Percentiles rank a stretch among this genome's conserved stretches.
Conservation (phyloP, 2,888 invertebrate species). For the Octodonta nipae region DNA sequence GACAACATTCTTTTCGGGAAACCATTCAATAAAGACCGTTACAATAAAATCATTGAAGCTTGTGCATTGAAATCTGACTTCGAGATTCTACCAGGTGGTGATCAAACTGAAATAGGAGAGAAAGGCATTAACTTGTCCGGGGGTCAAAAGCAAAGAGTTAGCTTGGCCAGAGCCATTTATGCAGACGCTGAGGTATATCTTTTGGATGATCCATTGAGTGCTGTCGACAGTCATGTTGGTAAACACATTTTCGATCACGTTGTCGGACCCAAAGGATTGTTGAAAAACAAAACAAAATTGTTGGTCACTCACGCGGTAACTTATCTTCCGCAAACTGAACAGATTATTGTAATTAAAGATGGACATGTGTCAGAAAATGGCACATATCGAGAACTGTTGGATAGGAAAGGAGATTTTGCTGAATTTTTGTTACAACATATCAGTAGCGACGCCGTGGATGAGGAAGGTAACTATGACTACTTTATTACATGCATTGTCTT, state of each 20-base stretch:
- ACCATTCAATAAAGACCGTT: constrained; percentile 22
- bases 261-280: constrained; percentile 31
- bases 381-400: constrained; percentile 36
- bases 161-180: constrained; percentile 81
- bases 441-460: constrained; percentile 28
- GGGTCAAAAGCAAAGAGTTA: constrained; percentile 75
- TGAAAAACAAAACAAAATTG: constrained; percentile 24
- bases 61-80: constrained; percentile 39
- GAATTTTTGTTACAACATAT: constrained; percentile 26
- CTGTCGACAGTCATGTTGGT: constrained; percentile 95
- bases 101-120: constrained; percentile 44
- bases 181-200: constrained; percentile 75
- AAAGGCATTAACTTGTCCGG: constrained; percentile 57
- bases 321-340: constrained; percentile 42
- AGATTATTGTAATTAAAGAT: constrained; percentile 38
- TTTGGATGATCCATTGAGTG: constrained; percentile 87
- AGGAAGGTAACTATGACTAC: constrained; percentile 21
- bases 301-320: constrained; percentile 45
- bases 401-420: constrained; percentile 29
- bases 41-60: constrained; percentile 23
- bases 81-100: constrained; percentile 39
- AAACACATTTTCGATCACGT: constrained; percentile 24
- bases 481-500: no score
- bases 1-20: constrained; percentile 41
- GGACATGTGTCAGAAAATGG: constrained; percentile 39